Conservation (phyloP, 2,888 invertebrate genomes). For the Oligia fasciuncula region DNA sequence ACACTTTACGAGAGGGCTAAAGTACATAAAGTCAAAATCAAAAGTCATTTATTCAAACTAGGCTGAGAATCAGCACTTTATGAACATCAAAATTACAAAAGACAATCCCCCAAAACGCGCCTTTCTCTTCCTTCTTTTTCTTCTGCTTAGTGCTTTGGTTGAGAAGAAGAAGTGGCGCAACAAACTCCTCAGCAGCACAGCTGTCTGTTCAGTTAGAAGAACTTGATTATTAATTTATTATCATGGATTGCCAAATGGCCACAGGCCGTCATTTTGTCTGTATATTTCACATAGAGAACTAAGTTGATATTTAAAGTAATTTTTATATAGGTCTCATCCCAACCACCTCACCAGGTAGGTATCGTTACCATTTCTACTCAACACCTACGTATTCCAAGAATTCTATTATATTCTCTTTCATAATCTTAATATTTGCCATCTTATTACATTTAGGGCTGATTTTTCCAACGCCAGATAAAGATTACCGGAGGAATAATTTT, state of each 20-base stretch:
- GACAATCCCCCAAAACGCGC: too few species aligned
- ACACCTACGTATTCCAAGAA: not conserved
- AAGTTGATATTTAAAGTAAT: not conserved
- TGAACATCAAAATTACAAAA: too few species aligned
- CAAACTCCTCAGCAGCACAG: too few species aligned
- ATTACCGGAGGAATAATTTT: too few species aligned
- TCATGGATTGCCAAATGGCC: not conserved
- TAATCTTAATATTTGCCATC: not conserved
- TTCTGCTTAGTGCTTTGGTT: too few species aligned
- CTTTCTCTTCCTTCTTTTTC: too few species aligned
- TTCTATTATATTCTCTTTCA: not conserved
- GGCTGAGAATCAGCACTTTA: too few species aligned
- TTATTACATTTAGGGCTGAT: not conserved
- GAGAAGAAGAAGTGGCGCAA: too few species aligned
- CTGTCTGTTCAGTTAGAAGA: not conserved
- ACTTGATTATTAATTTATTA: not conserved
- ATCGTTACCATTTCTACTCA: not conserved
- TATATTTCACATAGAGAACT: not conserved
- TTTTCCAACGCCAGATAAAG: too few species aligned
- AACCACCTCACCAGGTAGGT: not conserved
- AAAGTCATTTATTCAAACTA: too few species aligned
- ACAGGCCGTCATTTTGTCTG: not conserved
- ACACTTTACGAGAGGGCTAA: not conserved
- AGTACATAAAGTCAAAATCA: too few species aligned
- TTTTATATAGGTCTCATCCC: not conserved